These are phyloP conservation scores for Sanderia malayensis DNA, from an alignment of 30 jellyfish, hydroid and myxozoan genomes.

Conservation along the genomic window DNA sequence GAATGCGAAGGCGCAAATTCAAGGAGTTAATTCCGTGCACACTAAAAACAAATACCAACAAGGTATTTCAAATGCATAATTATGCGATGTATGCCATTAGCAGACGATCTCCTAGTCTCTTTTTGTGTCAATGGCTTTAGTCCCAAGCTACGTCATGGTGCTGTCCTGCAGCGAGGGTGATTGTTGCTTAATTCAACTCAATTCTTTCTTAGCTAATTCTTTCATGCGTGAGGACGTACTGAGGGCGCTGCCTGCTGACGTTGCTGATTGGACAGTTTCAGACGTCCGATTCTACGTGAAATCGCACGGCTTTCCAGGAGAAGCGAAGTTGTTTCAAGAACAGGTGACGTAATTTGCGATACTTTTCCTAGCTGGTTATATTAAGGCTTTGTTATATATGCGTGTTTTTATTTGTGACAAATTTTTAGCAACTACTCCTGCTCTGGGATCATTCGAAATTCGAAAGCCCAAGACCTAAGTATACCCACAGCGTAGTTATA, in stretches of 20 bases:
- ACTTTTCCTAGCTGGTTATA: not conserved
- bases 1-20: slow-evolving; percentile 9
- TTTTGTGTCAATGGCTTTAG: too few species aligned
- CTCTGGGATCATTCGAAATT: too few species aligned
- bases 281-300: slow-evolving; percentile 81
- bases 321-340: slow-evolving; percentile 77
- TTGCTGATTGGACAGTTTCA: slow-evolving; percentile 96
- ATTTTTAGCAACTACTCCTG: too few species aligned
- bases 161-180: too few species aligned
- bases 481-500: too few species aligned
- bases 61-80: too few species aligned
- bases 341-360: slow-evolving; percentile 59
- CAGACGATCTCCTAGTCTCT: too few species aligned
- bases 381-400: too few species aligned
- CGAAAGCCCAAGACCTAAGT: too few species aligned
- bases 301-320: slow-evolving; percentile 88
- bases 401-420: too few species aligned
- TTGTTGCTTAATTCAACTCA: not conserved
- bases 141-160: too few species aligned
- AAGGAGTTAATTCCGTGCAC: slow-evolving; percentile 12
- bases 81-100: too few species aligned
- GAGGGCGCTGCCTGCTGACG: slow-evolving; percentile 88
- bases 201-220: slow-evolving; percentile 51
- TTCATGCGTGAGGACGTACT: slow-evolving; percentile 84
- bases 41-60: slow-evolving; percentile 35